phyloP scores from a whole-genome alignment of 2,113 vertebrate species.

The Lampris megalopsis region DNA sequence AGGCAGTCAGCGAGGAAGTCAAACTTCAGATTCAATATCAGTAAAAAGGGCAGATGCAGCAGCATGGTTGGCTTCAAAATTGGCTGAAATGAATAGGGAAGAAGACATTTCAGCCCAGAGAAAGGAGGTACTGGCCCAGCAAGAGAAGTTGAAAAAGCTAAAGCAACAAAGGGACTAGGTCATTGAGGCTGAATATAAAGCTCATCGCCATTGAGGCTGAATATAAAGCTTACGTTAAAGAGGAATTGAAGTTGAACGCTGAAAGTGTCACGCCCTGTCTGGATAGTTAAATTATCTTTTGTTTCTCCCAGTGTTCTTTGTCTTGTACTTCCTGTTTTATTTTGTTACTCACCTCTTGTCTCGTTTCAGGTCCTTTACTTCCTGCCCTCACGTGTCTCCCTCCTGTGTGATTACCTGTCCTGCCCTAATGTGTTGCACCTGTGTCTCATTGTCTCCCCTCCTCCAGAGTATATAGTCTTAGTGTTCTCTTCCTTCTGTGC shows the following conservation, averaged over 20 bases:
- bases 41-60: not conserved
- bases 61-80: slow-evolving; percentile 7
- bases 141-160: slow-evolving; percentile 39
- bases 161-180: slow-evolving; percentile 26
- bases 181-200: too few relatives aligned
- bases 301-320: too few relatives aligned
- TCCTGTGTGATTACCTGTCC: too few relatives aligned
- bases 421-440: too few relatives aligned
- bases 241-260: slow-evolving; percentile 33
- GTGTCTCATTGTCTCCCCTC: too few relatives aligned
- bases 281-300: too few relatives aligned
- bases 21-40: not conserved
- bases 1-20: slow-evolving; percentile 9
- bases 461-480: too few relatives aligned
- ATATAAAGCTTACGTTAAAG: slow-evolving; percentile 40
- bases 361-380: too few relatives aligned
- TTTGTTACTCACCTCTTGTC: too few relatives aligned
- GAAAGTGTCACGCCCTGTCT: not conserved
- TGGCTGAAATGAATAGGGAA: slow-evolving; percentile 31
- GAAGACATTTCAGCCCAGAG: not conserved
- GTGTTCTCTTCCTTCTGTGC: too few relatives aligned
- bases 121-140: slow-evolving; percentile 28
- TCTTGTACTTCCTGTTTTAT: too few relatives aligned
- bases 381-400: too few relatives aligned
- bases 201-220: slow-evolving; percentile 31